A percentile compares a stretch with the other conserved stretches of the same genome.
These are phyloP conservation scores for Oscheius sp. DNA, from an alignment of 2,888 invertebrate species.

Conservation along the genomic window DNA sequence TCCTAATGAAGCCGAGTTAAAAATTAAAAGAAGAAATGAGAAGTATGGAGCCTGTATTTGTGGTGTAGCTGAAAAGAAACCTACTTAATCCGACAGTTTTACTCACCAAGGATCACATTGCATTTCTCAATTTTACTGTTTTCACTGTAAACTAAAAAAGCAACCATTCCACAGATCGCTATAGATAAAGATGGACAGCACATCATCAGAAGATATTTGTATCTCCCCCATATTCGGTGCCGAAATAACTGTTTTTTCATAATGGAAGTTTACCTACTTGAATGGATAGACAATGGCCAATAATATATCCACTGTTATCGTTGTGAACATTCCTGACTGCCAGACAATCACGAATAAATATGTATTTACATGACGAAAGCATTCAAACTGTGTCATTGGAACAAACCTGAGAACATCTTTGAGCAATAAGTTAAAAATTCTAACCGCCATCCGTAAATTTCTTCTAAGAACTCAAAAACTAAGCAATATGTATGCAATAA, in stretches of 20 bases:
- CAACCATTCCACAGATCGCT: neutral
- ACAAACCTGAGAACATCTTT: neutral
- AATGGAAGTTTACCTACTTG: neutral
- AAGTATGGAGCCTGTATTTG: neutral
- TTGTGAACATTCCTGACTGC: constrained; percentile 8
- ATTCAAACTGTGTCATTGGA: neutral
- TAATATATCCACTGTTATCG: neutral
- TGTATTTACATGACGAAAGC: neutral
- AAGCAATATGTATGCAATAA: constrained; percentile 1
- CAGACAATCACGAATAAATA: neutral
- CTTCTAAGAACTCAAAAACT: neutral
- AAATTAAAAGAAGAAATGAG: neutral
- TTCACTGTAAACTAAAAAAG: neutral
- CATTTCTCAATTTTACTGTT: neutral
- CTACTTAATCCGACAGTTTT: neutral
- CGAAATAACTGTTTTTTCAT: neutral
- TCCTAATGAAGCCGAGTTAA: neutral
- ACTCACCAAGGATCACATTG: neutral
- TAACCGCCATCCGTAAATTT: neutral
- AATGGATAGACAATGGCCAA: neutral
- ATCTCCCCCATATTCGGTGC: neutral
- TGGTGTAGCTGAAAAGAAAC: constrained; percentile 4
- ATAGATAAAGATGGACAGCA: neutral
- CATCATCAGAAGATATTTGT: neutral
- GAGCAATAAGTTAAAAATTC: neutral